A percentile compares a stretch with the other conserved stretches of the same genome.
Evolutionary conservation across 2,888 invertebrate genomes (phyloP).

Genomic region (Tricholauxania praeusta): DNA sequence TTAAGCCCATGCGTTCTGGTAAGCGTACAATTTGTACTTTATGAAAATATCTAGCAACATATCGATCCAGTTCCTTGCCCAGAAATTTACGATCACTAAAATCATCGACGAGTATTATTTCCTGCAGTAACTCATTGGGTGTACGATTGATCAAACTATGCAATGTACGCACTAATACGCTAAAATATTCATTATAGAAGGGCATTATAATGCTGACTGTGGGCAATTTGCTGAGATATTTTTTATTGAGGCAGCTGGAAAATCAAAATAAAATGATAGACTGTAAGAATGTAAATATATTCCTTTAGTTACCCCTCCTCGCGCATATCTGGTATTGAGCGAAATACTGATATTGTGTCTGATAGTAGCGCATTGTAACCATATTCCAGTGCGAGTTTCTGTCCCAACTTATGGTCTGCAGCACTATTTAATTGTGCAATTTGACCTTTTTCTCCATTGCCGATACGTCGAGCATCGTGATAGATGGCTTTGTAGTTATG

Average conservation of each 20-base stretch:
- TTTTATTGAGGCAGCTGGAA: constrained; percentile 58
- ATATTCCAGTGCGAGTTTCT: constrained; percentile 82
- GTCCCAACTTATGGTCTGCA: constrained; percentile 73
- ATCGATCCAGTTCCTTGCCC: constrained; percentile 80
- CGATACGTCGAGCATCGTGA: constrained; percentile 73
- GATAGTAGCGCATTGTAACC: constrained; percentile 95
- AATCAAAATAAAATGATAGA: background rate
- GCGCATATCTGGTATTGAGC: constrained; percentile 85
- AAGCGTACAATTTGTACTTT: constrained; percentile 85
- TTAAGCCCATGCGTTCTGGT: constrained; percentile 82
- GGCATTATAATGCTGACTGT: constrained; percentile 91
- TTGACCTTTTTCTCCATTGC: constrained; percentile 81
- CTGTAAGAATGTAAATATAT: background rate
- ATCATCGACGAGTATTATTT: constrained; percentile 91
- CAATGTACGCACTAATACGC: constrained; percentile 84
- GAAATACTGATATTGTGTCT: constrained; percentile 89
- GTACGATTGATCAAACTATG: constrained; percentile 87
- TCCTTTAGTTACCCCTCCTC: constrained; percentile 70
- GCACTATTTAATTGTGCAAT: constrained; percentile 75
- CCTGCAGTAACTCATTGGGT: constrained; percentile 85
- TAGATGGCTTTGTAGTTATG: constrained; percentile 79
- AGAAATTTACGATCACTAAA: constrained; percentile 83
- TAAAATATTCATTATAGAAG: constrained; percentile 94
- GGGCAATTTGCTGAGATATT: constrained; percentile 69
- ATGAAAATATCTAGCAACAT: constrained; percentile 77